Conservation (phyloP, 2,113 vertebrate species). For the Xenopus laevis region DNA sequence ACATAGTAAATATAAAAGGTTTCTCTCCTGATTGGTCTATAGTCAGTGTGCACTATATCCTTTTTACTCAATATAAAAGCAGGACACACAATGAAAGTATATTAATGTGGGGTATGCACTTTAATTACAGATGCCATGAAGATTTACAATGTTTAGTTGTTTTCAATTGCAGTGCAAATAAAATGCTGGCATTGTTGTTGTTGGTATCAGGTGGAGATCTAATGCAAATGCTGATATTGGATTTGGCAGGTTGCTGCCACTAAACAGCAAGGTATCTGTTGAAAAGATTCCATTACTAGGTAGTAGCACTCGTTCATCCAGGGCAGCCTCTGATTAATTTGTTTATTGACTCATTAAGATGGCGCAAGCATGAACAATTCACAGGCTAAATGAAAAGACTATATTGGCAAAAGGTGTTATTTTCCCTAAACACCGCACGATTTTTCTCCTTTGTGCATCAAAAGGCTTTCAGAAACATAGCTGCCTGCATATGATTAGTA, state of each 20-base stretch:
- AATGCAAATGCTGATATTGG: neutral
- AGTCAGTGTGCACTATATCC: no score
- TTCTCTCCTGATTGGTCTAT: no score
- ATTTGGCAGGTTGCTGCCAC: neutral
- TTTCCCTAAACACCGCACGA: slow-evolving; percentile 11
- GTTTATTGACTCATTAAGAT: slow-evolving; percentile 2
- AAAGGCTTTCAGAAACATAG: slow-evolving; percentile 4
- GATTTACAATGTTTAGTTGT: neutral
- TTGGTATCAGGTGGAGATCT: neutral
- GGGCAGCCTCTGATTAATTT: slow-evolving; percentile 18
- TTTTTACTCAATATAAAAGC: no score
- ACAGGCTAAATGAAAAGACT: slow-evolving; percentile 9
- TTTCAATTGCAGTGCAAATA: neutral
- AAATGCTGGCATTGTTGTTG: neutral
- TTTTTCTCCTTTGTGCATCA: slow-evolving; percentile 1
- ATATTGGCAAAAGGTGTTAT: slow-evolving; percentile 18
- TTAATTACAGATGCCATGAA: no score
- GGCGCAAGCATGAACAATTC: neutral
- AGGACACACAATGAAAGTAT: no score
- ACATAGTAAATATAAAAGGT: no score
- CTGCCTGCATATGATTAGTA: slow-evolving; percentile 16
- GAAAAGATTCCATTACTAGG: neutral
- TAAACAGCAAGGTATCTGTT: slow-evolving; percentile 21
- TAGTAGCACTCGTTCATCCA: slow-evolving; percentile 1
- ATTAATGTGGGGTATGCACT: no score